A percentile compares a stretch with the other conserved stretches of the same genome.
Evolutionary conservation across 1,140 invertebrate species (phyloP).

Genomic region (Helicoverpa zea): DNA sequence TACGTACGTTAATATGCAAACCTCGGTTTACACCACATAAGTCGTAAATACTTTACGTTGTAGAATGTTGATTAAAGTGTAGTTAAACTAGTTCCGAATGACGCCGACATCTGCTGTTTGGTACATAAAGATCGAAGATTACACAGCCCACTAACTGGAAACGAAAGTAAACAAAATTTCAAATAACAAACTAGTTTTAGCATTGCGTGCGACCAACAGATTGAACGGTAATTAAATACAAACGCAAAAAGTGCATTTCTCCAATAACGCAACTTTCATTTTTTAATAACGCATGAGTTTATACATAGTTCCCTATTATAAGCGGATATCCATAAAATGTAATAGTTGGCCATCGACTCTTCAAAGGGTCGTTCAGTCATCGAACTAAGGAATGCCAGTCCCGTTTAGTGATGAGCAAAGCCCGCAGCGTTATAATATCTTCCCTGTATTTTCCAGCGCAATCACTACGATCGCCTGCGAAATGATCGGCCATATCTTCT

Average conservation of each 20-base stretch:
- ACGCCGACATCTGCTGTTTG: constrained; percentile 22
- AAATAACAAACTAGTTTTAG: constrained; percentile 43
- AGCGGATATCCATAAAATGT: constrained; percentile 19
- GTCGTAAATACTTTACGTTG: constrained; percentile 51
- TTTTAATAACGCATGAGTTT: constrained; percentile 28
- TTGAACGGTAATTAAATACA: constrained; percentile 34
- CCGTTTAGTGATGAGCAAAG: constrained; percentile 71
- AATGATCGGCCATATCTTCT: constrained; percentile 62
- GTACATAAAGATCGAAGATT: constrained; percentile 21
- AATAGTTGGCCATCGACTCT: constrained; percentile 20
- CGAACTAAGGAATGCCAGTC: constrained; percentile 60
- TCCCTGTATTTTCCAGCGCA: constrained; percentile 57
- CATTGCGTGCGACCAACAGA: constrained; percentile 34
- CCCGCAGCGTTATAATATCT: constrained; percentile 57
- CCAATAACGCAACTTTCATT: constrained; percentile 42
- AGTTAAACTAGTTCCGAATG: constrained; percentile 45
- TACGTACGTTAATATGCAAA: constrained; percentile 54
- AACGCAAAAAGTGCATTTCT: constrained; percentile 46
- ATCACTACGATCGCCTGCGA: constrained; percentile 62
- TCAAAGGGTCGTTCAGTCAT: constrained; percentile 35
- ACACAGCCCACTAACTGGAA: constrained; percentile 38
- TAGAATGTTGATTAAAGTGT: constrained; percentile 52
- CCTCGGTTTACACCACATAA: constrained; percentile 45
- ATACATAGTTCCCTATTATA: constrained; percentile 15
- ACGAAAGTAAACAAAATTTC: constrained; percentile 45